Evolutionary conservation across 2,888 invertebrate genomes (phyloP), one percentile per base, ranked within the genome.

Genomic region (Nowickia ferox): DNA sequence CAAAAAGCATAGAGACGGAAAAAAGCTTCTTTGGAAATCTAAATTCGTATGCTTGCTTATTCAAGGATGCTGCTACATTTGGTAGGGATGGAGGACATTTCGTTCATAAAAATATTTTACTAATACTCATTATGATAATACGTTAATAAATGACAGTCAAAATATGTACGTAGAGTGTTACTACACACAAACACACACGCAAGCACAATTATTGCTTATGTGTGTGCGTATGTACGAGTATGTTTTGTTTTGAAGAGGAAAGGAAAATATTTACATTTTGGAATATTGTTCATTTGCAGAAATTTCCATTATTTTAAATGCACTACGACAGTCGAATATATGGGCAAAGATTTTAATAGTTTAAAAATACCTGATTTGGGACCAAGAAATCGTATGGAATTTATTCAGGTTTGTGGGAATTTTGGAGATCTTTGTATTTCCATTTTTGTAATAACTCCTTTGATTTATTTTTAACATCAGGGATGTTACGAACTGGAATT

Each of bases 81-180:
- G 38, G 55, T 19, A 48, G 38, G 55, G 15, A 48, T 42, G 68
- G 69, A 57, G 61, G 19, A 53, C 53, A 55, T 55, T 55, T 55
- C 38, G 55, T 71, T 51, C 72, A 72, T 83, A 78, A 72, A 74
- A 72, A 78, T 72, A 83, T 77, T 72, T 77, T 66, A 59, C 61
- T 71, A 72, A 79, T 65, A 72, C 46, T 71, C 76, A 77, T 83
- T 83, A 83, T 76, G 22, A 68, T 83, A 83, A 78, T 83, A 78
- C 72, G 44, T 66, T 72, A 66, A 83, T 83, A 83, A 77, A 77
- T 77, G 72, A 66, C 77, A 83, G 77, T 30, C 53, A 72, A 63
- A 75, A 38, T 79, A 71, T 61, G 61, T 57, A 55, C 17, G 3
- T 30, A 65, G 74, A 53, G 63, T 65, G 40, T 38, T 61, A 38